phyloP scores from a whole-genome alignment of 1,140 invertebrate genomes.

The Drosophila nikananu region DNA sequence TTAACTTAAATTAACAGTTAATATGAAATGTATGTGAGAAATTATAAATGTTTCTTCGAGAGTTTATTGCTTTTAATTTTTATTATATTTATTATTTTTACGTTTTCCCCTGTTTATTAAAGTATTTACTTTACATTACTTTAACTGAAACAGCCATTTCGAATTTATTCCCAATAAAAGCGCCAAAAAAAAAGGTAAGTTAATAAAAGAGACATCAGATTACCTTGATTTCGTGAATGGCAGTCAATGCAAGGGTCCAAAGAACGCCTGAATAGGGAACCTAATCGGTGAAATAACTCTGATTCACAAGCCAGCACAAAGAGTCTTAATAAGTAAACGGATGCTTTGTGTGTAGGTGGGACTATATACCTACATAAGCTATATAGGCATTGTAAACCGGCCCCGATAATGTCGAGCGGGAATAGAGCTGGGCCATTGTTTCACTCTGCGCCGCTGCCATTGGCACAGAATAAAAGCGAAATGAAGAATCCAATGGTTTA shows the following conservation, averaged over 20 bases:
- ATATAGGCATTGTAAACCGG: constrained; percentile 48
- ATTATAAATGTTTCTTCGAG: background rate
- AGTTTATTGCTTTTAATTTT: background rate
- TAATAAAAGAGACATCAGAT: background rate
- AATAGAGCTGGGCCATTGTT: constrained; percentile 58
- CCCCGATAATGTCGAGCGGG: constrained; percentile 51
- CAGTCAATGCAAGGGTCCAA: constrained; percentile 24
- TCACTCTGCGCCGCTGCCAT: constrained; percentile 25
- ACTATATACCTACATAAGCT: background rate
- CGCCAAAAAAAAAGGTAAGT: background rate
- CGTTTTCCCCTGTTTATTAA: too few species aligned
- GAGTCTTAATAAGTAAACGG: constrained; percentile 28
- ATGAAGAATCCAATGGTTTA: constrained; percentile 52
- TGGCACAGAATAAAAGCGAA: constrained; percentile 27
- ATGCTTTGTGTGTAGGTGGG: constrained; percentile 8
- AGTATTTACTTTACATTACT: background rate
- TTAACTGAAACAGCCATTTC: background rate
- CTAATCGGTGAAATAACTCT: constrained; percentile 35
- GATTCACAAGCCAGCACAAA: constrained; percentile 54
- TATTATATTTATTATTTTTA: too few species aligned
- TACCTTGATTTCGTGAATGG: constrained; percentile 8
- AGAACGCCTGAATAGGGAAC: constrained; percentile 23
- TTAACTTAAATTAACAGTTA: background rate
- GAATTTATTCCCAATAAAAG: background rate
- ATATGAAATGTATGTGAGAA: background rate